Evolutionary conservation across 2,113 vertebrate species (phyloP).

Genomic region (Loxodonta africana): DNA sequence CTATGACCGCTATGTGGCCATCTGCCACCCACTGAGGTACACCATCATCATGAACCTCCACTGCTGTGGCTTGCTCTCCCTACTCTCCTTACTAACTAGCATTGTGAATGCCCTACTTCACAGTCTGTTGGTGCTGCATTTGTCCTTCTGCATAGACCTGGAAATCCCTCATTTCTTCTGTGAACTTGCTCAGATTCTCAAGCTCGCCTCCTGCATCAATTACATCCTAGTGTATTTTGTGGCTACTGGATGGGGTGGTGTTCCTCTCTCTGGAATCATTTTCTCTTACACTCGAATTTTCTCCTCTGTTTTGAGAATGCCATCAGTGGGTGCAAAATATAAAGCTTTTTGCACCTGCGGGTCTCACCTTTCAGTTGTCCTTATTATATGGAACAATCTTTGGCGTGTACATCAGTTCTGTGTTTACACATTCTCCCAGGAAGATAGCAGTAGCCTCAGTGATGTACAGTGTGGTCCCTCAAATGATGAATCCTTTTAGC

Average conservation of each 20-base stretch:
- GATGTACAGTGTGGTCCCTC: no score
- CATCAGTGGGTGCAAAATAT: background rate
- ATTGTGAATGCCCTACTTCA: background rate
- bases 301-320: background rate
- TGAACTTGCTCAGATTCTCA: background rate
- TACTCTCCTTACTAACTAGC: background rate
- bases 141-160: background rate
- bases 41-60: background rate
- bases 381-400: background rate
- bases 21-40: background rate
- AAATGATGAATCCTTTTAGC: no score
- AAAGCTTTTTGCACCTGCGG: background rate
- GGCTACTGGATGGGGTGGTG: background rate
- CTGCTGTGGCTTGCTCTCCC: background rate
- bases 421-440: background rate
- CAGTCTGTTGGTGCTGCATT: background rate
- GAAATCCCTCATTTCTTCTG: background rate
- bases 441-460: background rate
- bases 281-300: background rate
- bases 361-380: background rate
- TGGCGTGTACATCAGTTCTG: background rate
- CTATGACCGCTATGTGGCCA: background rate
- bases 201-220: background rate
- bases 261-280: background rate
- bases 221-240: background rate